Conservation (phyloP, 1,140 invertebrate species). For the Hetaerina americana region DNA sequence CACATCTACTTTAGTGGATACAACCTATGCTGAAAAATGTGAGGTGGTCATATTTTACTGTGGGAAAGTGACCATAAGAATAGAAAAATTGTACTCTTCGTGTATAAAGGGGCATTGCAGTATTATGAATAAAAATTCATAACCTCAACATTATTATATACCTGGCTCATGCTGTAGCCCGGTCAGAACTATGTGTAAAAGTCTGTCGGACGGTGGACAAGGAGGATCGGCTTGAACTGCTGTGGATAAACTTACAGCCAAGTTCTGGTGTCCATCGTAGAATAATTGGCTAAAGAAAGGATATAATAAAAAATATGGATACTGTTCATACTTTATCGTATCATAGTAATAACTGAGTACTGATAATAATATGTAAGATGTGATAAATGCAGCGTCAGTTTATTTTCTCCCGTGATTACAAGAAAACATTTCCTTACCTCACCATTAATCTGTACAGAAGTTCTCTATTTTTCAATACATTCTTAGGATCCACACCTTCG, state of each 20-base stretch:
- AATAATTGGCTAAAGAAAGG: constrained; percentile 59
- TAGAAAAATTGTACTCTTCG: no score
- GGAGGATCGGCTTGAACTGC: constrained; percentile 76
- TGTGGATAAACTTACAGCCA: constrained; percentile 71
- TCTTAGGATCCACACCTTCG: constrained; percentile 44
- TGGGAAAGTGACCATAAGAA: no score
- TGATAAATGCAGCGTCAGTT: constrained; percentile 16
- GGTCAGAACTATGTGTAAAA: constrained; percentile 73
- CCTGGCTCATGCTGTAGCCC: constrained; percentile 77
- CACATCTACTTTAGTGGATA: no score
- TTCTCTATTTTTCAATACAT: constrained; percentile 69
- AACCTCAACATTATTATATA: constrained; percentile 20
- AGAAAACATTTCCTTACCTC: constrained; percentile 42
- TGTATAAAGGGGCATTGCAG: no score
- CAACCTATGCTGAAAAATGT: no score
- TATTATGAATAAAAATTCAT: no score
- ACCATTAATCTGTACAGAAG: constrained; percentile 74
- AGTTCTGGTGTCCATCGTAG: constrained; percentile 84
- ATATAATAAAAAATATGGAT: constrained; percentile 9
- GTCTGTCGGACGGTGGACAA: constrained; percentile 87
- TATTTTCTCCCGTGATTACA: constrained; percentile 6
- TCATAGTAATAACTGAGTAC: no score
- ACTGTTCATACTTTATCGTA: constrained; percentile 2
- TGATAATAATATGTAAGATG: no score
- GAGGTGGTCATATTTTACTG: no score